These are phyloP conservation scores for Pseudomyrmex pallidus DNA, from an alignment of 1,140 invertebrate species.

Conservation along the genomic window DNA sequence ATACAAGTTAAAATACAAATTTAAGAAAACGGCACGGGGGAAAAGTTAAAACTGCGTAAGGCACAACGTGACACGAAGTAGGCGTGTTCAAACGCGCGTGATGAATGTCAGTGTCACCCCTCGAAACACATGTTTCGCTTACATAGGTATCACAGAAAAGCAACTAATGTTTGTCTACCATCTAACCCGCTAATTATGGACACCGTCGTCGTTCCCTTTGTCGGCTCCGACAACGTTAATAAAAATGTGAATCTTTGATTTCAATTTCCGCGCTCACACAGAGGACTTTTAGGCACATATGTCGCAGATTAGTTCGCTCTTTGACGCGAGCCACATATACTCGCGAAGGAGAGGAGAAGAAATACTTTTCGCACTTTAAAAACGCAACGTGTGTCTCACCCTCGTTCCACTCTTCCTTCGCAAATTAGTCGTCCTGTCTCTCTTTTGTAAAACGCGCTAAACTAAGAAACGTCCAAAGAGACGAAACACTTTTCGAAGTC, in stretches of 20 bases:
- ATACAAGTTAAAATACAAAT: conserved; percentile 23
- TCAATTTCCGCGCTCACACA: conserved; percentile 53
- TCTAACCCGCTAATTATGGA: conserved; percentile 83
- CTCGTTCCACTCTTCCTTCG: too few species aligned
- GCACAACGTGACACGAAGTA: conserved; percentile 66
- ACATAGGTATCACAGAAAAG: conserved; percentile 78
- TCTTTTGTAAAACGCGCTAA: too few species aligned
- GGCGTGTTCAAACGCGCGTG: conserved; percentile 78
- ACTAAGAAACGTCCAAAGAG: too few species aligned
- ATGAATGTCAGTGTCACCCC: conserved; percentile 83
- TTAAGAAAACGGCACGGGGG: conserved; percentile 10
- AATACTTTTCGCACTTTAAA: conserved; percentile 22
- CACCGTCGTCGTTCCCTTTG: conserved; percentile 69
- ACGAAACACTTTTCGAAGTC: too few species aligned
- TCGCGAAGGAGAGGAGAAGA: conserved; percentile 12
- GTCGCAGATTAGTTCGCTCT: conserved; percentile 62
- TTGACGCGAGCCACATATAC: conserved; percentile 3
- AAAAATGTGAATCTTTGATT: conserved; percentile 70
- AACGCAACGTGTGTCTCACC: background rate
- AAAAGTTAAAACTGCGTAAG: conserved; percentile 60
- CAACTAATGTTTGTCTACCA: conserved; percentile 81
- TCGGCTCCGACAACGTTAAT: conserved; percentile 67
- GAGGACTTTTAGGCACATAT: conserved; percentile 33
- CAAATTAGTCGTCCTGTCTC: too few species aligned
- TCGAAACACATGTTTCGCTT: conserved; percentile 81